Conservation (phyloP, 1,140 invertebrate genomes). For the Parasteatoda tepidariorum region DNA sequence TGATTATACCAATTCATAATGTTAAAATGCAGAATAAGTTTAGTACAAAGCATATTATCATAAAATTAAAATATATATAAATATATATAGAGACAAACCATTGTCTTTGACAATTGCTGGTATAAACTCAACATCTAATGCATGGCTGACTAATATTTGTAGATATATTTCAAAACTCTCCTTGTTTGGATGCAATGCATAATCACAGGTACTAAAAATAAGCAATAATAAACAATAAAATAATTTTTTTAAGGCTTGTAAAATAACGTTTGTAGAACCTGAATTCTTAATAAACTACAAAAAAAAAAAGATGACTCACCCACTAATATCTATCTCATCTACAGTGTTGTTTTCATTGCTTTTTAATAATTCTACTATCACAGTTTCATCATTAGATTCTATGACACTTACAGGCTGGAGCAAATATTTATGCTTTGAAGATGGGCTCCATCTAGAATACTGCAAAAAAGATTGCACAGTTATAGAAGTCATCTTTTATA, state of each 20-base stretch:
- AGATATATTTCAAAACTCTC: constrained; percentile 92
- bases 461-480: constrained; percentile 21
- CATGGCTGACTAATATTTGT: constrained; percentile 89
- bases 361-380: constrained; percentile 58
- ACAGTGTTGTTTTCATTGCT: constrained; percentile 19
- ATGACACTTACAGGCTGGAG: constrained; percentile 45
- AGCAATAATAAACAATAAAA: background rate
- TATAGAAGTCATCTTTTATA: too few species aligned
- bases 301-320: constrained; percentile 7
- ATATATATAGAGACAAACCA: constrained; percentile 72
- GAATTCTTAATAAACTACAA: background rate
- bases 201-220: constrained; percentile 47
- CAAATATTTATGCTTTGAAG: constrained; percentile 57
- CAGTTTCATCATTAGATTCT: constrained; percentile 58
- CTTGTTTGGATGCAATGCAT: constrained; percentile 60
- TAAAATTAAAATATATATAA: background rate
- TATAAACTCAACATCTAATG: constrained; percentile 87
- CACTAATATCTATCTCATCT: constrained; percentile 31
- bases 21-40: too few species aligned
- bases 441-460: constrained; percentile 60
- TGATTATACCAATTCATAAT: too few species aligned
- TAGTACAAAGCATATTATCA: too few species aligned
- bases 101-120: constrained; percentile 89
- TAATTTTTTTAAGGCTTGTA: background rate
- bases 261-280: background rate